Evolutionary conservation across 2,797 vertebrate species (phyloP).

Genomic region (Etheostoma perlongum): DNA sequence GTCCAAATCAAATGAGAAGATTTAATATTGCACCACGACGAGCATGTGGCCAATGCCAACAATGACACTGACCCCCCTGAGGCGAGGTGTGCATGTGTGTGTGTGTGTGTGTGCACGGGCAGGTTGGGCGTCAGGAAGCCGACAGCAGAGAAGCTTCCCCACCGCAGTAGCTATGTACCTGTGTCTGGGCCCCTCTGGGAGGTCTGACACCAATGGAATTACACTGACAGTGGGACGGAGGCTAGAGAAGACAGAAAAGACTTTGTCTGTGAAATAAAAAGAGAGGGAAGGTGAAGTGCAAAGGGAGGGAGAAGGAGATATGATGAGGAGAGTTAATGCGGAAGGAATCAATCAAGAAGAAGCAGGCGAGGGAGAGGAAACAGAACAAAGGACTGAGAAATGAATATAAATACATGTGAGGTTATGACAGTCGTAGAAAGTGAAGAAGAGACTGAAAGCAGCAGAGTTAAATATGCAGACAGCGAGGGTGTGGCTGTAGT

Average conservation of each 20-base stretch:
- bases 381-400: conserved; percentile 23
- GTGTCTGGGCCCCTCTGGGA: conserved; percentile 79
- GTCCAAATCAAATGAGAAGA: conserved; percentile 88
- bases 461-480: conserved; percentile 59
- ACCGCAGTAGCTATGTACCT: conserved; percentile 71
- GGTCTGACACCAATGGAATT: conserved; percentile 79
- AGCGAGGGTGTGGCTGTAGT: conserved; percentile 63
- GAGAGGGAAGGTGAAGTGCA: background rate
- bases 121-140: conserved; percentile 71
- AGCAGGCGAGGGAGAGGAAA: conserved; percentile 7
- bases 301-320: background rate
- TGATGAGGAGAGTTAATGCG: conserved; percentile 39
- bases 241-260: conserved; percentile 20
- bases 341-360: conserved; percentile 14
- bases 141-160: conserved; percentile 64
- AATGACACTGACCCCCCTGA: conserved; percentile 83
- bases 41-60: conserved; percentile 84
- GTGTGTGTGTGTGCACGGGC: background rate
- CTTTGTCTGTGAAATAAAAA: conserved; percentile 22
- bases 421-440: conserved; percentile 35
- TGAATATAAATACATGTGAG: conserved; percentile 30
- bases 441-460: conserved; percentile 33
- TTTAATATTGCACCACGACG: conserved; percentile 83
- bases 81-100: conserved; percentile 58
- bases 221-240: conserved; percentile 60